Conservation (phyloP, 2,113 vertebrate genomes). For the Eonycteris spelaea region DNA sequence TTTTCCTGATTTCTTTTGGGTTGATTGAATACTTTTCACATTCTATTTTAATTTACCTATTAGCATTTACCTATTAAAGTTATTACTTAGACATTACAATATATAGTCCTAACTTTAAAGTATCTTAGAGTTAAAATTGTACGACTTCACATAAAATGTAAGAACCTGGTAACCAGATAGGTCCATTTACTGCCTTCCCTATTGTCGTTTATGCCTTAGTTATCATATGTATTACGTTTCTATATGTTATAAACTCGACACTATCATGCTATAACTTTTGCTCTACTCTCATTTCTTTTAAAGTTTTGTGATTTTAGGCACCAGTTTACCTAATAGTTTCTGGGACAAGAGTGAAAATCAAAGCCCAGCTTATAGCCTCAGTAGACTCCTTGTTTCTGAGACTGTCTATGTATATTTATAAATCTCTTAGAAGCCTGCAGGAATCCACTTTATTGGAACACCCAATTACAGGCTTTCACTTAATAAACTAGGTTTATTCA, state of each 20-base stretch:
- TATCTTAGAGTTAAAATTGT: neutral
- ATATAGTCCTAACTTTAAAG: neutral
- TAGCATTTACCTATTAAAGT: neutral
- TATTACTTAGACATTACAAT: neutral
- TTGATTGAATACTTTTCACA: neutral
- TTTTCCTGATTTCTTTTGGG: neutral
- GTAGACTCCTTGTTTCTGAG: neutral
- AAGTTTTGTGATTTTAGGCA: neutral
- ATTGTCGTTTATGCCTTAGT: neutral
- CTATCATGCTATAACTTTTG: neutral
- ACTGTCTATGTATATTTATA: neutral
- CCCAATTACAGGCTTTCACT: neutral
- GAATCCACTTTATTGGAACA: constrained; percentile 2
- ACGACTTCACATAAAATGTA: neutral
- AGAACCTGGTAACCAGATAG: neutral
- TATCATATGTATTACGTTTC: neutral
- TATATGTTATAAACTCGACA: neutral
- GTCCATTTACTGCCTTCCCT: neutral
- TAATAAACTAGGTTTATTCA: constrained; percentile 37
- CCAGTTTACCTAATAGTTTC: neutral
- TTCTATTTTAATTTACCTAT: neutral
- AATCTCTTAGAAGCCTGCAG: neutral
- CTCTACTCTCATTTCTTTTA: neutral
- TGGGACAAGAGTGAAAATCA: neutral
- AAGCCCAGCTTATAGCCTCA: neutral